These are phyloP conservation scores for Pterocles orientalis DNA, from an alignment of 2,113 vertebrate species.

Conservation along the genomic window DNA sequence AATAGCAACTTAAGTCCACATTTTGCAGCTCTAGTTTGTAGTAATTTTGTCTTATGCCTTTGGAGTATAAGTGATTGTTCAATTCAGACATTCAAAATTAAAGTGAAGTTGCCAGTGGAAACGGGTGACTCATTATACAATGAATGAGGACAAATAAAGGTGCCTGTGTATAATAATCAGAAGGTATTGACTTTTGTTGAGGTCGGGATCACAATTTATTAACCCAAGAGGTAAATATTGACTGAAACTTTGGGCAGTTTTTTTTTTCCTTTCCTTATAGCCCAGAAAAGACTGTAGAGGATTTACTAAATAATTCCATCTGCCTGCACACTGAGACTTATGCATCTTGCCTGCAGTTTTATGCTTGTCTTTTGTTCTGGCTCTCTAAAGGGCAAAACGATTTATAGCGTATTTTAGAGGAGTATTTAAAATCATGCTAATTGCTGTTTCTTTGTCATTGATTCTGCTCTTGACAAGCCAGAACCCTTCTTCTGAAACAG, in stretches of 20 bases:
- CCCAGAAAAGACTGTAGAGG: neutral
- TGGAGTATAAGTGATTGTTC: conserved; percentile 56
- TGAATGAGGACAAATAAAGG: conserved; percentile 66
- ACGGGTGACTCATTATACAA: conserved; percentile 62
- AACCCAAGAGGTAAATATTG: conserved; percentile 77
- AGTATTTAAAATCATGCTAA: conserved; percentile 71
- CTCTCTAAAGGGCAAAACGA: conserved; percentile 39
- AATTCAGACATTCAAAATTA: conserved; percentile 56
- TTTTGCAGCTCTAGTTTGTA: conserved; percentile 21
- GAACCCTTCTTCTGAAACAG: conserved; percentile 32
- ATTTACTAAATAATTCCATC: conserved; percentile 61
- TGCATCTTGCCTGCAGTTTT: conserved; percentile 47
- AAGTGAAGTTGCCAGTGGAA: conserved; percentile 63
- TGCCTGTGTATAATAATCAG: conserved; percentile 64
- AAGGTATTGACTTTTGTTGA: conserved; percentile 72
- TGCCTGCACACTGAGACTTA: conserved; percentile 36
- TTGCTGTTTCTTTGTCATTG: conserved; percentile 56
- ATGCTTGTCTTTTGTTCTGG: conserved; percentile 42
- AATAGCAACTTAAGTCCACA: conserved; percentile 32
- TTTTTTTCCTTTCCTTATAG: neutral
- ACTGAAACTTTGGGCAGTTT: conserved; percentile 71
- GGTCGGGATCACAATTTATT: conserved; percentile 76
- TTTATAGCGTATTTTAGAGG: conserved; percentile 47
- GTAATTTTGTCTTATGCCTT: conserved; percentile 35
- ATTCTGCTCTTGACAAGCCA: conserved; percentile 47